Conservation (phyloP, 2,113 vertebrate genomes). For the Mixornis gularis region DNA sequence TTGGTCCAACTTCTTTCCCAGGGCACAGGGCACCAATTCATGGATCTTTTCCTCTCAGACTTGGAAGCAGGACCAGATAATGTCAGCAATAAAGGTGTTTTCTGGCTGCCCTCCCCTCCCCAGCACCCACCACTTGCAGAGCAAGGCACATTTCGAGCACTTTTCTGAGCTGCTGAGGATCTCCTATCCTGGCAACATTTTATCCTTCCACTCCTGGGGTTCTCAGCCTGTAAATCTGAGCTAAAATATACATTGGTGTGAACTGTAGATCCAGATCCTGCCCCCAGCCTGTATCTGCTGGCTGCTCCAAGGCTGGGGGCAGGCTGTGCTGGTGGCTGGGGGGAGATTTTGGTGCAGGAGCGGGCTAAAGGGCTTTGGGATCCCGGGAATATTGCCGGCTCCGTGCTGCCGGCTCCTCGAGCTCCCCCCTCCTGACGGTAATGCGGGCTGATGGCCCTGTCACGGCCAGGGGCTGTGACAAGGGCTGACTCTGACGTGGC, state of each 20-base stretch:
- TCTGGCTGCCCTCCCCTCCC: background rate
- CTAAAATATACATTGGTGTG: background rate
- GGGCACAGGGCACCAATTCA: accelerated
- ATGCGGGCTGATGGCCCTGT: background rate
- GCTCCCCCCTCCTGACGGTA: background rate
- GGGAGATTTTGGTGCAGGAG: background rate
- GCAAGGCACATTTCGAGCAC: background rate
- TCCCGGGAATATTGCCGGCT: accelerated
- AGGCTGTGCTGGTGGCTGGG: accelerated
- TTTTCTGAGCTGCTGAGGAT: background rate
- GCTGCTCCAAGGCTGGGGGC: background rate
- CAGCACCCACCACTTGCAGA: background rate
- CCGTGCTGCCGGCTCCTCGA: accelerated
- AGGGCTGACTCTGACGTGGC: background rate
- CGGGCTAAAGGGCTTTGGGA: background rate
- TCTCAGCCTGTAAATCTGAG: background rate
- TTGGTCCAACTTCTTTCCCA: background rate
- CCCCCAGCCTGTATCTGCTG: background rate
- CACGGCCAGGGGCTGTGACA: background rate
- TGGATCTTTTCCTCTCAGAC: background rate
- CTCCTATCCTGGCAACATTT: background rate
- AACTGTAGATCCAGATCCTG: background rate
- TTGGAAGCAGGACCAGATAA: background rate
- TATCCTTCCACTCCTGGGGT: background rate
- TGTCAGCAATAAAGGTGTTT: background rate